These are phyloP conservation scores for Meganola albula DNA, from an alignment of 2,888 invertebrate species.

Conservation along the genomic window DNA sequence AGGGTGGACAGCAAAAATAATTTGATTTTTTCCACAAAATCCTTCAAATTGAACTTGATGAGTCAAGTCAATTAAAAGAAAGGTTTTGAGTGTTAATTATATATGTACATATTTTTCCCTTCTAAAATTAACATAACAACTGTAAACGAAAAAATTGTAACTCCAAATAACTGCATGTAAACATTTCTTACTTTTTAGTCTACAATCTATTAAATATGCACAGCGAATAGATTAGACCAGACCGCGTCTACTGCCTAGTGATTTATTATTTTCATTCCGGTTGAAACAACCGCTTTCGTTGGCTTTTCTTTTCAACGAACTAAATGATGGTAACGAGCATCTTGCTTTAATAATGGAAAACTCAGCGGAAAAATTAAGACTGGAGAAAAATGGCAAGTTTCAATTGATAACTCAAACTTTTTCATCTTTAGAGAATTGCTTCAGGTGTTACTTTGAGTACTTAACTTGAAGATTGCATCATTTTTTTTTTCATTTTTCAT, in stretches of 20 bases:
- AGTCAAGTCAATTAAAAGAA: no score
- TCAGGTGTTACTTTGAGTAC: slow-evolving; percentile 30
- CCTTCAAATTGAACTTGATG: no score
- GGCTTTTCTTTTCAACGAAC: slow-evolving; percentile 41
- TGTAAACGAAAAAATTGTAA: slow-evolving; percentile 5
- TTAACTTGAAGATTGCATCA: no score
- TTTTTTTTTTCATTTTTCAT: no score
- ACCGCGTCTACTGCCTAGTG: slow-evolving; percentile 47
- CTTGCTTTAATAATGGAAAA: slow-evolving; percentile 56
- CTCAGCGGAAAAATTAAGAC: slow-evolving; percentile 35
- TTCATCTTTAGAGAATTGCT: slow-evolving; percentile 45
- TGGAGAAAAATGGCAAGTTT: slow-evolving; percentile 46
- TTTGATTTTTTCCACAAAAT: no score
- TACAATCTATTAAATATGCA: slow-evolving; percentile 41
- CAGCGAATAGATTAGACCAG: slow-evolving; percentile 50
- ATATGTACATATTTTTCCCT: no score
- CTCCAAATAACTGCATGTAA: slow-evolving; percentile 23
- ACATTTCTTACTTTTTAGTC: slow-evolving; percentile 36
- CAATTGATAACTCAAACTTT: slow-evolving; percentile 62
- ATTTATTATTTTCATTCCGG: slow-evolving; percentile 67
- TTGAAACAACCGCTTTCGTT: slow-evolving; percentile 49
- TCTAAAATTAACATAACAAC: slow-evolving; percentile 8
- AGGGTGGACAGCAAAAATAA: no score
- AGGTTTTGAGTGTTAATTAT: no score
- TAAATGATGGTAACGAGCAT: slow-evolving; percentile 61